Base-by-base conservation (phyloP, 2,888 invertebrate genomes). In the Drosophila koepferae region DNA sequence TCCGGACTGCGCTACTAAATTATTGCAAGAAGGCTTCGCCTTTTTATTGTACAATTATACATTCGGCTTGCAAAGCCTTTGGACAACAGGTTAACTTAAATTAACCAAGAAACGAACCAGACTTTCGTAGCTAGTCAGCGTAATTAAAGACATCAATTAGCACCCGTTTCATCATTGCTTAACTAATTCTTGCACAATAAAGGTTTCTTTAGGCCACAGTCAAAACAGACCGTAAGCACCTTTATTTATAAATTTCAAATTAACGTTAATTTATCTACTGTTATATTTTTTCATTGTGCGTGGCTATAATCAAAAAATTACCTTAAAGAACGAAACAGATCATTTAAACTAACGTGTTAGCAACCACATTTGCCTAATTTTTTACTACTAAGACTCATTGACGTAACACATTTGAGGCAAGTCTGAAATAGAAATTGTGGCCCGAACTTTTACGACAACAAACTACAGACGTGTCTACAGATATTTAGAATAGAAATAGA, bases 381-480 rank as follows among this genome's bases (percentile, higher is more conserved):
- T 51, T 44, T 40, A 44, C 54, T 31, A 40, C 34, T 36, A 60
- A 56, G 36, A 12, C n/a, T 14, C 48, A 67, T 78, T 82, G 67
- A 75, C 72, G 80, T 88, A 85, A 75, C 63, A 77, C 60, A 56
- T 56, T 72, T 34, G 14, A 23, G 53, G 61, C 62, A 49, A 78
- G 72, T 71, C 86, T 73, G 49, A 40, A 75, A 67, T 72, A 58
- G 65, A 77, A 66, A 73, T 62, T 69, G 64, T 46, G 14, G 20
- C 46, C 43, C 44, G 36, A 66, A 71, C 69, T 66, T 58, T 66
- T 51, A 56, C 72, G 43, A 63, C 48, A 55, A 28, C 49, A 83
- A 79, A 69, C 74, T 80, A 67, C 74, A 86, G 76, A 88, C 82
- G 71, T 70, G 80, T 73, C 86, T 72, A 43, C 62, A 62, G 67